These are phyloP conservation scores for Allobates femoralis DNA, from an alignment of 2,797 vertebrate genomes.

Conservation along the genomic window DNA sequence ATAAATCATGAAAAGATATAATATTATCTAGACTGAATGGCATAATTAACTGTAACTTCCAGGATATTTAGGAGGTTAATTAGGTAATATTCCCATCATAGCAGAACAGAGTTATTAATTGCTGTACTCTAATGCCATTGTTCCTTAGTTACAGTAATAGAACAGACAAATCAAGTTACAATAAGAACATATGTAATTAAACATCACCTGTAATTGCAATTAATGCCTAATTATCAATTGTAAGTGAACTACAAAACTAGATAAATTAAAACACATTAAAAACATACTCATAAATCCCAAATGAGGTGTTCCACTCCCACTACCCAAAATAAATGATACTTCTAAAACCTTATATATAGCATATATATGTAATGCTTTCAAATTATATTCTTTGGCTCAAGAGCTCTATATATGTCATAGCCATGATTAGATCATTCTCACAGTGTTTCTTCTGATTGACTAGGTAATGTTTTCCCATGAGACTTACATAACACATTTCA, in stretches of 20 bases:
- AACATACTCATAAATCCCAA: neutral
- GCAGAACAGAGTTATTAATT: conserved; percentile 45
- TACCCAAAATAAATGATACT: neutral
- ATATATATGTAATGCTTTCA: neutral
- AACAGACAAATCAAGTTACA: conserved; percentile 49
- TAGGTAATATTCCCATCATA: conserved; percentile 45
- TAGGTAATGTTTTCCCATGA: too few species aligned
- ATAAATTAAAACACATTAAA: conserved; percentile 22
- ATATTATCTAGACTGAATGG: conserved; percentile 9
- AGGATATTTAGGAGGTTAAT: conserved; percentile 53
- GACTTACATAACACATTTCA: too few species aligned
- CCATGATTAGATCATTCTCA: too few species aligned
- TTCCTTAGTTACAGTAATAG: conserved; percentile 41
- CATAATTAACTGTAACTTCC: conserved; percentile 44
- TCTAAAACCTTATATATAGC: neutral
- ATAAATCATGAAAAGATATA: conserved; percentile 1
- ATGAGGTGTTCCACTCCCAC: neutral
- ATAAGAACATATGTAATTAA: conserved; percentile 43
- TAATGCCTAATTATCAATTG: conserved; percentile 33
- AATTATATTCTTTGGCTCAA: too few species aligned
- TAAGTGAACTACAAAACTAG: neutral
- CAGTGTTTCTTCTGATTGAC: too few species aligned
- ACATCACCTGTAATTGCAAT: conserved; percentile 36
- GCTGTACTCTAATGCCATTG: conserved; percentile 34
- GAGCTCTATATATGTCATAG: too few species aligned